Percentiles rank a stretch among this genome's conserved stretches.
These are phyloP conservation scores for Melanaphis sacchari DNA, from an alignment of 1,140 invertebrate species.

Conservation along the genomic window DNA sequence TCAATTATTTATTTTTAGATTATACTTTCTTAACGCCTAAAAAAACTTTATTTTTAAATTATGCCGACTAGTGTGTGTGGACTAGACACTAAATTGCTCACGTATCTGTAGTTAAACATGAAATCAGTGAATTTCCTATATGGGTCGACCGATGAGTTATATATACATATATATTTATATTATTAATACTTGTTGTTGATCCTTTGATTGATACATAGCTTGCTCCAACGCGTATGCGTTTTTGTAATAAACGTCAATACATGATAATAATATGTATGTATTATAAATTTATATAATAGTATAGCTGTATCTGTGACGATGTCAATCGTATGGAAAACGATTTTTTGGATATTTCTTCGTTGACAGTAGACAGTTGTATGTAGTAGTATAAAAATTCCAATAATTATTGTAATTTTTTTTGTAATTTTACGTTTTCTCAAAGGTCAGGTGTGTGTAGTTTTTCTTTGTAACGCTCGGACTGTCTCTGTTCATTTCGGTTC, in stretches of 20 bases:
- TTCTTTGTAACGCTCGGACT: not conserved
- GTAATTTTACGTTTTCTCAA: not conserved
- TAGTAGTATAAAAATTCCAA: not conserved
- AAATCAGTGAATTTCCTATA: not conserved
- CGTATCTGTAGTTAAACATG: not conserved
- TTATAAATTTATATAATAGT: not conserved
- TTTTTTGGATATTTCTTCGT: not conserved
- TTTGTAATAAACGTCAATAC: not conserved
- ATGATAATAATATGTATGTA: not conserved
- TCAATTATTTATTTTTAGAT: not conserved
- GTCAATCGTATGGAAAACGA: not conserved
- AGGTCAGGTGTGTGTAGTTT: not conserved
- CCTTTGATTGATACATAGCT: not conserved
- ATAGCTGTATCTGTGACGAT: no score
- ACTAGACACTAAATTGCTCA: not conserved
- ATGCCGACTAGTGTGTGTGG: not conserved
- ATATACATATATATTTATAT: not conserved
- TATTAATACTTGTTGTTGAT: not conserved
- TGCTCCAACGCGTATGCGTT: not conserved
- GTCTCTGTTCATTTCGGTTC: not conserved
- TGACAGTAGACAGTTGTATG: not conserved
- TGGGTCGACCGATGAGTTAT: not conserved
- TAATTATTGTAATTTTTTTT: not conserved
- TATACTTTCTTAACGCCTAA: not conserved
- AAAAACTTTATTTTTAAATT: not conserved